Evolutionary conservation across 2,888 invertebrate genomes (phyloP), one percentile per base, ranked within the genome.

Genomic region (Orthonevra nobilis): DNA sequence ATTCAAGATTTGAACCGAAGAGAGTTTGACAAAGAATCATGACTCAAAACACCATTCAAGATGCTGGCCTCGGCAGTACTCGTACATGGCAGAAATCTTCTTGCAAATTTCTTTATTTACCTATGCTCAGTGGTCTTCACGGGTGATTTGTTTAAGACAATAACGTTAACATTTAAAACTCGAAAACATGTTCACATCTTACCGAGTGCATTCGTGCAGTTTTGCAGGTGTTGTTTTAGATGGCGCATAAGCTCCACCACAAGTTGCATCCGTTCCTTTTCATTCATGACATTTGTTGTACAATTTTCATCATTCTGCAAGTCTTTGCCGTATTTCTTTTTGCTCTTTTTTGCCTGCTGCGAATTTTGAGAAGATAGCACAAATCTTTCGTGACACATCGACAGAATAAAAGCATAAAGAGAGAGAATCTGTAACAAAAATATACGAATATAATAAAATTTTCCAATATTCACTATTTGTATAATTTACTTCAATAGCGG

Each of bases 401-500:
- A 86, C 12, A 89, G 75, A 7, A 89, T 83, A 69, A 89, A 89
- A 48, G 89, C 87, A 81, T 86, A 88, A 2, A 89, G 82, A 9
- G 89, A 87, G 5, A 89, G 79, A 60, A 89, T 88, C 89, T 89
- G 54, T 15, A 81, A 69, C 54, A 50, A 20, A 15, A 17, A 14
- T 2, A 2, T 20, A 58, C 9, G 5, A n/a, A 30, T 30, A 26
- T 19, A 17, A 28, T 50, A 40, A 3, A 40, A 9, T 40, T 38
- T 44, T 15, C 10, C 14, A 34, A 44, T 1, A n/a, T 6, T 23
- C 26, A n/a, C 2, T n/a, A 26, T 32, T 15, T 23, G 20, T 1
- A 17, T 26, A 14, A 84, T 88, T 83, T 58, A 93, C 93, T 90
- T 94, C 93, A 73, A 92, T 87, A 83, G 90, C 91, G 84, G 92